A percentile compares a stretch with the other conserved stretches of the same genome.
phyloP scores from a whole-genome alignment of 2,797 vertebrate species.

The Lophotriccus pileatus region DNA sequence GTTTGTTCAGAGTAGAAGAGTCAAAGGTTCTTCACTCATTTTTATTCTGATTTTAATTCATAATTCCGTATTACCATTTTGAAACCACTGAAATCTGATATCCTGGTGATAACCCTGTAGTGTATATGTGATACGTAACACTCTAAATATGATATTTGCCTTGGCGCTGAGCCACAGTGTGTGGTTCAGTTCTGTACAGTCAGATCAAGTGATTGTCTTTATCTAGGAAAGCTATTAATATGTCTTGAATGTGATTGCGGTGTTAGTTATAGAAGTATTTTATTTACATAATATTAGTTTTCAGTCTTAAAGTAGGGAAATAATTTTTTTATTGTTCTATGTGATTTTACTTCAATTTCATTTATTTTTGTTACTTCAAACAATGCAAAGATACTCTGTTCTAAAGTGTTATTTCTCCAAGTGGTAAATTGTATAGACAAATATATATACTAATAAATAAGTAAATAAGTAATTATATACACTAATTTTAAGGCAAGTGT shows the following conservation, averaged over 20 bases:
- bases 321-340: not conserved
- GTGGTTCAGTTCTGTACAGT: not conserved
- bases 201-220: not conserved
- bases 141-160: not conserved
- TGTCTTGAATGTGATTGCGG: not conserved
- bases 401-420: not conserved
- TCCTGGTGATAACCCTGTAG: not conserved
- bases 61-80: not conserved
- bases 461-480: too few species aligned
- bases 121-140: not conserved
- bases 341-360: not conserved
- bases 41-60: constrained; percentile 23
- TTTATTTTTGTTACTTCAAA: not conserved
- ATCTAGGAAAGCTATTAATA: not conserved
- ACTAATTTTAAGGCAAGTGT: not conserved
- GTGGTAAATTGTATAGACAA: not conserved
- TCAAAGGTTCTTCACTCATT: not conserved
- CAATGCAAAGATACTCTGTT: not conserved
- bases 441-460: not conserved
- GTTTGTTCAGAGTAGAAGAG: not conserved
- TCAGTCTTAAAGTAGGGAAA: not conserved
- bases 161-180: not conserved
- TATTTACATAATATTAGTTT: not conserved
- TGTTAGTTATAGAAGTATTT: not conserved
- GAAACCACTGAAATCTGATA: not conserved